Evolutionary conservation across 2,888 invertebrate genomes (phyloP).

Genomic region (Caenorhabditis sulstoni): DNA sequence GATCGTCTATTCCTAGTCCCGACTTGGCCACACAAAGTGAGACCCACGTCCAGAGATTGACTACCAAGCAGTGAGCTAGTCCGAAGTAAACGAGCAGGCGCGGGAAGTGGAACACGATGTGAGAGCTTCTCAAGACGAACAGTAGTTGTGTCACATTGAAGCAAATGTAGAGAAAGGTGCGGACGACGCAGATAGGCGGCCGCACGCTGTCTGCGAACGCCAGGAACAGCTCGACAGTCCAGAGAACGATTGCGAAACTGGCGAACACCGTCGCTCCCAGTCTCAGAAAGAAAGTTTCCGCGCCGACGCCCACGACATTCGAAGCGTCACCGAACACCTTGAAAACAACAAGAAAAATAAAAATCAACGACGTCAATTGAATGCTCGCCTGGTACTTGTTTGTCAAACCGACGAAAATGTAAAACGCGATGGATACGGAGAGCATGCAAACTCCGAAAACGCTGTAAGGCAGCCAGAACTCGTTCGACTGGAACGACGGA

Average conservation of each 20-base stretch:
- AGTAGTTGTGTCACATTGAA: conserved; percentile 54
- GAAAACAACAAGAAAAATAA: neutral
- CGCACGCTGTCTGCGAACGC: conserved; percentile 25
- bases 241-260: conserved; percentile 17
- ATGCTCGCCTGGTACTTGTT: neutral
- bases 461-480: conserved; percentile 27
- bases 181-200: conserved; percentile 24
- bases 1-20: neutral
- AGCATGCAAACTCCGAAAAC: conserved; percentile 28
- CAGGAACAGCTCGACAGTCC: conserved; percentile 32
- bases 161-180: conserved; percentile 34
- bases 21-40: conserved; percentile 48
- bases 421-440: conserved; percentile 16
- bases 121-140: conserved; percentile 52
- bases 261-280: conserved; percentile 32
- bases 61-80: conserved; percentile 54
- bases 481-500: conserved; percentile 26
- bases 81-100: conserved; percentile 49
- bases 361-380: neutral
- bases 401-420: conserved; percentile 9
- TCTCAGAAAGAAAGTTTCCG: conserved; percentile 16
- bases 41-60: conserved; percentile 60
- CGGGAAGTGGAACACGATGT: conserved; percentile 37
- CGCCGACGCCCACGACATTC: conserved; percentile 11
- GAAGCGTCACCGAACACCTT: neutral